phyloP scores from a whole-genome alignment of 2,888 invertebrate genomes.

The Dryobota labecula region DNA sequence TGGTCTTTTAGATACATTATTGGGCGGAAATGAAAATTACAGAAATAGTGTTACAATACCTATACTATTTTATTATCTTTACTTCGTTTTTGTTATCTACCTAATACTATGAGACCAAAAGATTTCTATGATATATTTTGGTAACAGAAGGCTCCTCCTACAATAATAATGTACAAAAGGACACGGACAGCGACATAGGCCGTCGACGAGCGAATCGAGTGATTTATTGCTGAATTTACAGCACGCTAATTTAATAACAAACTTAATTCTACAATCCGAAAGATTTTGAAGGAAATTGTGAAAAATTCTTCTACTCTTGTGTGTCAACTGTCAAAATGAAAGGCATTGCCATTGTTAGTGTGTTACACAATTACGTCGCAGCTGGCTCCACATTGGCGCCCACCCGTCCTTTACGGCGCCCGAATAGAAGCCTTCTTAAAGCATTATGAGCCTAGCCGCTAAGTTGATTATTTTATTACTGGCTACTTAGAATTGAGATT shows the following conservation, averaged over 20 bases:
- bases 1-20: not conserved
- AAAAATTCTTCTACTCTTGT: too few relatives aligned
- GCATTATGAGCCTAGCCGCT: too few relatives aligned
- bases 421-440: not conserved
- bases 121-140: not conserved
- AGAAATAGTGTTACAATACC: not conserved
- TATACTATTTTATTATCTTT: not conserved
- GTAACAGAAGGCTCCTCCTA: not conserved
- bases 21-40: not conserved
- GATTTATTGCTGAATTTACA: not conserved
- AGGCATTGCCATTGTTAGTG: too few relatives aligned
- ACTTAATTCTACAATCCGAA: too few relatives aligned
- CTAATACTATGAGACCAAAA: not conserved
- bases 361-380: too few relatives aligned
- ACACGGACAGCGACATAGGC: not conserved
- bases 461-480: not conserved
- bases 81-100: not conserved
- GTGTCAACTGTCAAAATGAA: too few relatives aligned
- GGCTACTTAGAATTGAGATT: not conserved
- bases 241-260: too few relatives aligned
- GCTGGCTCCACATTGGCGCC: slow-evolving; percentile 3
- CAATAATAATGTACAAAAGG: not conserved
- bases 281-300: too few relatives aligned
- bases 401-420: not conserved
- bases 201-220: not conserved